phyloP scores from a whole-genome alignment of 2,113 vertebrate species.

The Nicator chloris region DNA sequence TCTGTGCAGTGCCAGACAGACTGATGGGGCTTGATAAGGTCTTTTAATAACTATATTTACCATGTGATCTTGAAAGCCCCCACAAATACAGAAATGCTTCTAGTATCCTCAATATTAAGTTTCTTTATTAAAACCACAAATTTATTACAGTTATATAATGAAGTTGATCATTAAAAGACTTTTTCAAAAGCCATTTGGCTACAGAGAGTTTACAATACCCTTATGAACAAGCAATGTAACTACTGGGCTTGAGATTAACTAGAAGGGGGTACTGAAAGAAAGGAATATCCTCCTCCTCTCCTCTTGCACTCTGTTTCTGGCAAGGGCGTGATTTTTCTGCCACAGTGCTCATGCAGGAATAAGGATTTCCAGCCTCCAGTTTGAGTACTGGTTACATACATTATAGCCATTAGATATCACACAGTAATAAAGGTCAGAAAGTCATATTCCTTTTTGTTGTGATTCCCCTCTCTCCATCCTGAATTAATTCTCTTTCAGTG shows the following conservation, averaged over 20 bases:
- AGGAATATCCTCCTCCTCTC: not conserved
- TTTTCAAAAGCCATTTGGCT: not conserved
- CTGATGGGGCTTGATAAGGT: not conserved
- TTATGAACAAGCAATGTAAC: not conserved
- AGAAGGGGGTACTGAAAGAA: not conserved
- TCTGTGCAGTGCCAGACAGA: not conserved
- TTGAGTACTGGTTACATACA: not conserved
- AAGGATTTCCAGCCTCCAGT: not conserved
- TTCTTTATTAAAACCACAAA: not conserved
- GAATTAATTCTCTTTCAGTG: not conserved
- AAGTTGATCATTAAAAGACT: not conserved
- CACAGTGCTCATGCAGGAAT: not conserved
- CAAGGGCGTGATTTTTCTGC: not conserved
- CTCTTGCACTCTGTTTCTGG: not conserved
- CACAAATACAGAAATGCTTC: not conserved
- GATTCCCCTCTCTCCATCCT: not conserved
- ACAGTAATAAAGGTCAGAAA: not conserved
- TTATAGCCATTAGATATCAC: not conserved
- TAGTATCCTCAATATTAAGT: not conserved
- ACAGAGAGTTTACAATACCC: not conserved
- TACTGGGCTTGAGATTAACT: not conserved
- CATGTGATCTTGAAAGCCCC: not conserved
- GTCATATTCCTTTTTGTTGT: not conserved
- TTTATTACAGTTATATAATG: not conserved
- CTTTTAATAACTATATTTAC: not conserved